Conservation (phyloP, 2,797 vertebrate species). For the Sebastes matsubarae region DNA sequence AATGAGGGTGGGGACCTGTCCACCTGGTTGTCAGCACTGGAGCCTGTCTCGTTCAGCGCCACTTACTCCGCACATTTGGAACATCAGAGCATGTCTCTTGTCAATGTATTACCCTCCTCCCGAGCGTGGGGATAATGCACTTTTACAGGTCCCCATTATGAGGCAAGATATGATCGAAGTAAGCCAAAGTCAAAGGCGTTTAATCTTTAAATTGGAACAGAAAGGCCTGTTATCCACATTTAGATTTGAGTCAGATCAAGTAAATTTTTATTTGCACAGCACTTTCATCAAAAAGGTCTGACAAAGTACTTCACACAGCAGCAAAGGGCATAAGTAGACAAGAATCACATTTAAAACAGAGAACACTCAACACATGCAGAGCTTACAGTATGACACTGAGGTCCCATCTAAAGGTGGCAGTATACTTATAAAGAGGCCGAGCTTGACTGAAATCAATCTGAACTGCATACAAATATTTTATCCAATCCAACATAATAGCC, state of each 20-base stretch:
- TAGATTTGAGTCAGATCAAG: conserved; percentile 36
- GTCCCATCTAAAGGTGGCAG: background rate
- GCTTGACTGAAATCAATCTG: conserved; percentile 17
- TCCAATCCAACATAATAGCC: background rate
- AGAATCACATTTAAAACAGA: conserved; percentile 3
- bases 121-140: conserved; percentile 37
- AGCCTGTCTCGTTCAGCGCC: conserved; percentile 70
- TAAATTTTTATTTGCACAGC: conserved; percentile 39
- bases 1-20: conserved; percentile 79
- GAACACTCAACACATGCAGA: conserved; percentile 4
- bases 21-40: conserved; percentile 77
- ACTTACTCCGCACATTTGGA: conserved; percentile 68
- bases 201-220: conserved; percentile 36
- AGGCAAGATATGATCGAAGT: conserved; percentile 44
- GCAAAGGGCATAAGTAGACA: conserved; percentile 19
- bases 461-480: background rate
- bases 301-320: conserved; percentile 16
- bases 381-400: background rate
- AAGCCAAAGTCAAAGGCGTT: conserved; percentile 45
- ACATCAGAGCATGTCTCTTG: conserved; percentile 68
- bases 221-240: conserved; percentile 34
- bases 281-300: conserved; percentile 22
- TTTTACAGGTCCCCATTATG: conserved; percentile 46
- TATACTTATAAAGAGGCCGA: background rate
- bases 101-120: conserved; percentile 61